Base-by-base conservation (phyloP, 2,888 invertebrate genomes). In the Hydropsyche betteni region DNA sequence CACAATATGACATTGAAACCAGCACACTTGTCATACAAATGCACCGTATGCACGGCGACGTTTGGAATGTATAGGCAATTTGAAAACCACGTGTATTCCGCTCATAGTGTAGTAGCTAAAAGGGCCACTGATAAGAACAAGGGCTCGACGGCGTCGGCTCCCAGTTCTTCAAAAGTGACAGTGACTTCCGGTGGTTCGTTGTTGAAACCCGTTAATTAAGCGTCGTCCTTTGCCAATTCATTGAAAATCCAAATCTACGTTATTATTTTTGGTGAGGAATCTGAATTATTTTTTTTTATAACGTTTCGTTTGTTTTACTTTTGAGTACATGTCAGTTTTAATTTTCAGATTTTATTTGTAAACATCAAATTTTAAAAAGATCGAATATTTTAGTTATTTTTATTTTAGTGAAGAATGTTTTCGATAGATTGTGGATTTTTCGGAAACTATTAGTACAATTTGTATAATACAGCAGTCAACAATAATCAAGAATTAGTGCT, bases 21-120 rank as follows among this genome's bases (percentile, higher is more conserved):
- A 33, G 97, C 96, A 52, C 96, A 97, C 84, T 88, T 97, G 75
- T 96, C 96, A 44, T 97, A 97, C 88, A 97, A 97, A 85, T 97
- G 97, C 85, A 97, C 96, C 10, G 96, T 97, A 38, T 97, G 97
- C 84, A 95, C 96, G 53, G 96, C 96, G 34, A 96, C 96, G 3
- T 97, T 97, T 83, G 95, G 95, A 81, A 95, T 96, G 94, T 97
- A 97, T 88, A 95, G 95, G 86, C 93, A 95, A 82, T 97, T 97
- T 82, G 96, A 97, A 84, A 96, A 93, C 84, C 97, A 97, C 84
- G 96, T 97, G 5, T 97, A 96, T 83, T 95, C 95, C 53, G 96
- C 95, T 24, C 97, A 97, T 82, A 95, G 95, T 83, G 94, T 95
- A 24, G 95, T 95, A 16, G 94, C 95, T 53, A 94, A 95, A 82